Evolutionary conservation across 1,140 invertebrate genomes (phyloP).

Genomic region (Caenorhabditis remanei): DNA sequence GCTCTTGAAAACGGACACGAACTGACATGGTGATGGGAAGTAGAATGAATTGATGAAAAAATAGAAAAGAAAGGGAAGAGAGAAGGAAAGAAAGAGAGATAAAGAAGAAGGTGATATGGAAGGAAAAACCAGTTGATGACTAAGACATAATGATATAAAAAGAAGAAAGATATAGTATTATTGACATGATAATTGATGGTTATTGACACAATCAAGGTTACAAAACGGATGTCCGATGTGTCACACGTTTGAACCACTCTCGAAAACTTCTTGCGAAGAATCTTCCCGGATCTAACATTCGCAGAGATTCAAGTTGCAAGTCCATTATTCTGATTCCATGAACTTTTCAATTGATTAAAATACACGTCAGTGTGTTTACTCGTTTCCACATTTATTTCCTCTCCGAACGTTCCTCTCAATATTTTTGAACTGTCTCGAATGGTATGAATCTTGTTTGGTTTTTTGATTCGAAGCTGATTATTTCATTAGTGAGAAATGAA

Average conservation of each 20-base stretch:
- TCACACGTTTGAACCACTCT: no score
- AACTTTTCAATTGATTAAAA: slow-evolving; percentile 14
- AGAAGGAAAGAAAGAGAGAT: not conserved
- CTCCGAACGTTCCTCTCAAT: slow-evolving; percentile 18
- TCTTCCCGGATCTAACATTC: no score
- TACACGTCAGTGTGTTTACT: slow-evolving; percentile 11
- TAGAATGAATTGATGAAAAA: slow-evolving; percentile 1
- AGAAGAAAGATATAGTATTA: no score
- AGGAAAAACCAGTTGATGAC: not conserved
- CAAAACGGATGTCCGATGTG: no score
- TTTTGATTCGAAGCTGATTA: not conserved
- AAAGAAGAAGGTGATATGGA: not conserved
- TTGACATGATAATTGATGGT: no score
- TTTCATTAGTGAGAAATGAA: not conserved
- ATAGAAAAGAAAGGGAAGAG: not conserved
- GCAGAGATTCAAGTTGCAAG: no score
- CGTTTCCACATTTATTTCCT: slow-evolving; percentile 11
- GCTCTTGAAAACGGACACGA: slow-evolving; percentile 64
- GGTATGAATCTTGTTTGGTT: not conserved
- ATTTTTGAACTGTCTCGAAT: not conserved
- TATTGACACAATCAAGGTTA: no score
- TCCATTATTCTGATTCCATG: not conserved
- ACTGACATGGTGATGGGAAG: slow-evolving; percentile 29
- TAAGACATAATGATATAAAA: no score
- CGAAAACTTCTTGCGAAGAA: no score